Conservation (phyloP, 2,797 vertebrate species). For the Tachyglossus aculeatus region DNA sequence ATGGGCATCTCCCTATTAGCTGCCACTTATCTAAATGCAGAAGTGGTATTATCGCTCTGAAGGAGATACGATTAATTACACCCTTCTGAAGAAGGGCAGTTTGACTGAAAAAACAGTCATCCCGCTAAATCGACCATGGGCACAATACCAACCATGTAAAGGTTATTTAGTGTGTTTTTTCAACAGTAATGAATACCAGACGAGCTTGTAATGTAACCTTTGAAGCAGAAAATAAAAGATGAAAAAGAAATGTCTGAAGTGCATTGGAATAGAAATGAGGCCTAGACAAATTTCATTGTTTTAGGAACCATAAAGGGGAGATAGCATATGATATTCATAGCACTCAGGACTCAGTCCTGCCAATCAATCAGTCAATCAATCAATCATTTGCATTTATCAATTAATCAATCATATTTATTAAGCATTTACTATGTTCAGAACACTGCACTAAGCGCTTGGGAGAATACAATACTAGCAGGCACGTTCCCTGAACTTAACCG, state of each 20-base stretch:
- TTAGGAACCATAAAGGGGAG: not conserved
- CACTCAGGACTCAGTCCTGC: no score
- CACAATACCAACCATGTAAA: not conserved
- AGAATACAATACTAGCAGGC: no score
- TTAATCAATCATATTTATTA: no score
- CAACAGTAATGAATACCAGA: not conserved
- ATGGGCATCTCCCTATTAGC: not conserved
- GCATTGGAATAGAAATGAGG: not conserved
- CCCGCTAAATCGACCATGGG: slow-evolving; percentile 12
- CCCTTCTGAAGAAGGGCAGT: slow-evolving; percentile 1
- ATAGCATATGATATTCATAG: no score
- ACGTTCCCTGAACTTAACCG: no score
- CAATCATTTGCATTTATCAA: no score
- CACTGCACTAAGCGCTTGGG: no score
- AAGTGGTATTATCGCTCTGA: not conserved
- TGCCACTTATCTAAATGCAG: slow-evolving; percentile 7
- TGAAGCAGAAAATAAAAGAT: slow-evolving; percentile 20
- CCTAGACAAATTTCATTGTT: not conserved
- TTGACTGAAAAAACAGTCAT: not conserved
- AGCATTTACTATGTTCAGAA: no score
- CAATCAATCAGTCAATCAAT: no score
- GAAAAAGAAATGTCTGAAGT: not conserved
- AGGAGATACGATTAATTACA: slow-evolving; percentile 16
- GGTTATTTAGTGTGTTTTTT: not conserved
- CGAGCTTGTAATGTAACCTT: slow-evolving; percentile 28